These are phyloP conservation scores for Zaprionus africanus DNA, from an alignment of 1,140 invertebrate species.

Conservation along the genomic window DNA sequence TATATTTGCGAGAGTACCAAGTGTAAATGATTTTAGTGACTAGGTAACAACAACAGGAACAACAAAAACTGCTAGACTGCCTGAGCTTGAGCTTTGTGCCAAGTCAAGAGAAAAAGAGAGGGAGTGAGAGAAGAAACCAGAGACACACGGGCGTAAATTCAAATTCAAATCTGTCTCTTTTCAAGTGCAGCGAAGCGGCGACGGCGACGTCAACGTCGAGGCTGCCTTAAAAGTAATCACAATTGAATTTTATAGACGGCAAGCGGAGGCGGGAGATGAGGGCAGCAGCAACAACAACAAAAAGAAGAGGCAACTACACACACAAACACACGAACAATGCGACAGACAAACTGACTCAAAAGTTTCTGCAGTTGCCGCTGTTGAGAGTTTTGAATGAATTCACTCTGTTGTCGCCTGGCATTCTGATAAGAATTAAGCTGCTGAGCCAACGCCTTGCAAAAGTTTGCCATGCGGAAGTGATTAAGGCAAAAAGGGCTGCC, in stretches of 20 bases:
- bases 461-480: conserved; percentile 63
- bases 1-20: conserved; percentile 38
- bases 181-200: conserved; percentile 68
- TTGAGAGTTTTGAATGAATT: conserved; percentile 13
- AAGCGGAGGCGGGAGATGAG: conserved; percentile 3
- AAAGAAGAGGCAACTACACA: conserved; percentile 25
- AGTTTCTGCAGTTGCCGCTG: conserved; percentile 42
- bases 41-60: conserved; percentile 29
- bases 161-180: conserved; percentile 64
- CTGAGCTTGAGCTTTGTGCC: conserved; percentile 44
- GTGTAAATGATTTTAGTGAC: conserved; percentile 51
- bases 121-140: conserved; percentile 7
- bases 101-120: conserved; percentile 34
- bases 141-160: conserved; percentile 30
- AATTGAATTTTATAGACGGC: conserved; percentile 61
- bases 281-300: conserved; percentile 12
- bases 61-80: conserved; percentile 38
- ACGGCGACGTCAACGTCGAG: conserved; percentile 22
- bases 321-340: neutral
- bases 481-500: conserved; percentile 53
- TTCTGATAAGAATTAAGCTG: conserved; percentile 43
- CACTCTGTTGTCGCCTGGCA: conserved; percentile 21
- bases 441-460: conserved; percentile 54
- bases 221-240: conserved; percentile 69
- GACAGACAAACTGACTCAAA: conserved; percentile 38